Base-by-base conservation (phyloP, 2,888 invertebrate genomes). In the Drosophila mimetica region DNA sequence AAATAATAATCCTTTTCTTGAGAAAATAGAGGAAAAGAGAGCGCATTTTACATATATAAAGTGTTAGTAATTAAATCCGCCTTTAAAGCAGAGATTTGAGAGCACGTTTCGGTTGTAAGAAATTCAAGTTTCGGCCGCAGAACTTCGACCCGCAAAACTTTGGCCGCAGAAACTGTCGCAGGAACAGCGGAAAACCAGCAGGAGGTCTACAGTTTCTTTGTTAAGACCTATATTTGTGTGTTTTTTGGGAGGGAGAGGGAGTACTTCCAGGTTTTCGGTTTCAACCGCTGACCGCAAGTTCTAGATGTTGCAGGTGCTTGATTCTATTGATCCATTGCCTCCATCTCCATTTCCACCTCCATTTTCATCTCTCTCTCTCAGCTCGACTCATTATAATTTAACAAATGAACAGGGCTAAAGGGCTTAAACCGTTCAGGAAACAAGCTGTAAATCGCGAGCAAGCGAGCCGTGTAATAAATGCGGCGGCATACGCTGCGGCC, bases 391-490 rank as follows among this genome's bases (percentile, higher is more conserved):
- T 67, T 67, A 67, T 69, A 58, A 58, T 67, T 58, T 28, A 46
- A 69, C 58, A 67, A 69, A 69, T 69, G 58, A 57, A 36, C 41
- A 48, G 16, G 60, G 83, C 75, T 77, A 77, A 82, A 86, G 77
- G 80, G 83, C 83, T 83, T 83, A 86, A 82, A 65, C 58, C 74
- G 67, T 67, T 77, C 53, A 70, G 74, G 37, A 65, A 67, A 80
- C 74, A 80, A 83, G 72, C 74, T 71, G 84, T 61, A 77, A 86
- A 67, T 75, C 58, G 58, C 39, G 34, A 44, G 30, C 37, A 52
- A 53, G 44, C 64, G 57, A 71, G 74, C 65, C 66, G 67, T 72
- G 74, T 79, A 79, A 79, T 76, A 76, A 69, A 66, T 67, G 74
- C 69, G 71, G 48, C 59, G 65, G 48, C 78, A 82, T 74, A 77